These are phyloP conservation scores for Zaprionus lachaisei DNA, from an alignment of 1,140 invertebrate species.

Conservation along the genomic window DNA sequence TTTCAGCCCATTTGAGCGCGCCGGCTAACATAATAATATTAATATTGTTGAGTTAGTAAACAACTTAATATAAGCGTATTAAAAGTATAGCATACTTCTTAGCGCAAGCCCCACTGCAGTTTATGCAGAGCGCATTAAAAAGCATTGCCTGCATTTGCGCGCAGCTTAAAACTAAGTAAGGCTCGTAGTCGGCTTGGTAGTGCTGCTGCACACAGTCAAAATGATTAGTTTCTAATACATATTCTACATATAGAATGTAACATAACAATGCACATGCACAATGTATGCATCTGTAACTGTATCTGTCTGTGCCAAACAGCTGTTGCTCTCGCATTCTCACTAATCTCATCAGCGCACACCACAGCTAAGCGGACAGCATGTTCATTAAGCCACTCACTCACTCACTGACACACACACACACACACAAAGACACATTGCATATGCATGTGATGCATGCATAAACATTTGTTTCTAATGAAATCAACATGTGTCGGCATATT, in stretches of 20 bases:
- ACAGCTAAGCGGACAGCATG: constrained; percentile 18
- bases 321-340: constrained; percentile 11
- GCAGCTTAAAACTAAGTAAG: not conserved
- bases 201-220: not conserved
- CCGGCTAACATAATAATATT: not conserved
- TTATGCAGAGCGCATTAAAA: not conserved
- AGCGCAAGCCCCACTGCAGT: not conserved
- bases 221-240: not conserved
- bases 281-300: not conserved
- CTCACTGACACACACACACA: not conserved
- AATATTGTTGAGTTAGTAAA: too few relatives aligned
- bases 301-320: not conserved
- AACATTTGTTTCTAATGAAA: constrained; percentile 43
- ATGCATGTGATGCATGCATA: not conserved
- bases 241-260: not conserved
- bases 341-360: constrained; percentile 45
- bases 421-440: not conserved
- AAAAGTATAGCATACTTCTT: not conserved
- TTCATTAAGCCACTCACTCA: constrained; percentile 35
- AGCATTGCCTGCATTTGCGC: not conserved
- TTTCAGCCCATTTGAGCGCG: too few relatives aligned
- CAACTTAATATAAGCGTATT: not conserved
- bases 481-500: constrained; percentile 57
- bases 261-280: too few relatives aligned
- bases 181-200: not conserved